These are phyloP conservation scores for Lacanobia wlatinum DNA, from an alignment of 2,888 invertebrate genomes.

Conservation along the genomic window DNA sequence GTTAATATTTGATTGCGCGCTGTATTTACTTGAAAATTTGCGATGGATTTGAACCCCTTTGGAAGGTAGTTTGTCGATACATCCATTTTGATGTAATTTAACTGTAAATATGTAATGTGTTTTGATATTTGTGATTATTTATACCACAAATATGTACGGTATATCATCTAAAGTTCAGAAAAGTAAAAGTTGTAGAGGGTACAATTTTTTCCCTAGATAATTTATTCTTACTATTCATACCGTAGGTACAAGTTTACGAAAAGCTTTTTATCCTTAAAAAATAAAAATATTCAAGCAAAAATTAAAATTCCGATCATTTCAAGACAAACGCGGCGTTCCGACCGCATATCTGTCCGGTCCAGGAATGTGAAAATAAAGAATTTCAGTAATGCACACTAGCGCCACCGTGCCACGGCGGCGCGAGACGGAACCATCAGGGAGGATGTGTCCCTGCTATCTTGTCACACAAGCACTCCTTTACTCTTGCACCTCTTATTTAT, in stretches of 20 bases:
- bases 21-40: slow-evolving; percentile 30
- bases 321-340: slow-evolving; percentile 57
- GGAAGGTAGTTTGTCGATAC: slow-evolving; percentile 9
- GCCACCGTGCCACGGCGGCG: slow-evolving; percentile 74
- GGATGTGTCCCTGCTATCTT: slow-evolving; percentile 84
- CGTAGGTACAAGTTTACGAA: neutral
- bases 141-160: neutral
- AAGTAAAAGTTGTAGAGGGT: neutral
- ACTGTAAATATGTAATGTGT: neutral
- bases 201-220: neutral
- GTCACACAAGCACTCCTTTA: slow-evolving; percentile 82
- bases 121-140: neutral
- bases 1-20: slow-evolving; percentile 34
- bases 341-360: slow-evolving; percentile 68
- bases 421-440: slow-evolving; percentile 78
- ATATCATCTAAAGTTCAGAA: neutral
- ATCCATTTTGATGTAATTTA: neutral
- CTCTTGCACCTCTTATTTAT: slow-evolving; percentile 82
- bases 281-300: slow-evolving; percentile 3
- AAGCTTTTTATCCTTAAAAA: neutral
- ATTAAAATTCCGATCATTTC: slow-evolving; percentile 28
- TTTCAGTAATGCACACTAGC: slow-evolving; percentile 80
- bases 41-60: slow-evolving; percentile 23
- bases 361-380: slow-evolving; percentile 82
- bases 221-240: neutral